phyloP scores from a whole-genome alignment of 2,888 invertebrate species.

The Hylaea fasciaria region DNA sequence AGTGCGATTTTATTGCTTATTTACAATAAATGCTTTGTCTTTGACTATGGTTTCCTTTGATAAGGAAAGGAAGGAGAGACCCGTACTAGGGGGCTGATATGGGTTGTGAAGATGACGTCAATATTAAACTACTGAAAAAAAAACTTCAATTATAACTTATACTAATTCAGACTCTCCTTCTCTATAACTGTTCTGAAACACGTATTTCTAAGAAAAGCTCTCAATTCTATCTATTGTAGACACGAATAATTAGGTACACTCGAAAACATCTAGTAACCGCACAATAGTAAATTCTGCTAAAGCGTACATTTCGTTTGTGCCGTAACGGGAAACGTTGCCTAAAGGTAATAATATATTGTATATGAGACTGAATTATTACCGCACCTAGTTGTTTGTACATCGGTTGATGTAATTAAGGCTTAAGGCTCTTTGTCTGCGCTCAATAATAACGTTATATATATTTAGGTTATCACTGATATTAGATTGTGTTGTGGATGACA shows the following conservation, averaged over 20 bases:
- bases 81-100: no score
- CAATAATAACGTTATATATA: slow-evolving; percentile 32
- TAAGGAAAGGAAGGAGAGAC: no score
- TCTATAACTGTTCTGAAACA: no score
- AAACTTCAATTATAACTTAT: not conserved
- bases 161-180: not conserved
- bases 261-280: slow-evolving; percentile 38
- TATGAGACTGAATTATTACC: slow-evolving; percentile 23
- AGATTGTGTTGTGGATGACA: not conserved
- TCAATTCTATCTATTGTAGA: not conserved
- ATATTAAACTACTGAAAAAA: no score
- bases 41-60: no score
- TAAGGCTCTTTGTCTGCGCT: slow-evolving; percentile 33
- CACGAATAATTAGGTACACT: not conserved
- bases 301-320: slow-evolving; percentile 57
- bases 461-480: slow-evolving; percentile 13
- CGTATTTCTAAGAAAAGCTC: no score
- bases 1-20: no score
- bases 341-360: slow-evolving; percentile 52
- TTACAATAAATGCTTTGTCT: no score
- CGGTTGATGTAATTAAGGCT: slow-evolving; percentile 36
- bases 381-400: slow-evolving; percentile 23
- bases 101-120: no score
- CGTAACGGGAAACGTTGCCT: slow-evolving; percentile 49
- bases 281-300: slow-evolving; percentile 48